Base-by-base conservation (phyloP, 2,888 invertebrate species). In the Conops quadrifasciatus region DNA sequence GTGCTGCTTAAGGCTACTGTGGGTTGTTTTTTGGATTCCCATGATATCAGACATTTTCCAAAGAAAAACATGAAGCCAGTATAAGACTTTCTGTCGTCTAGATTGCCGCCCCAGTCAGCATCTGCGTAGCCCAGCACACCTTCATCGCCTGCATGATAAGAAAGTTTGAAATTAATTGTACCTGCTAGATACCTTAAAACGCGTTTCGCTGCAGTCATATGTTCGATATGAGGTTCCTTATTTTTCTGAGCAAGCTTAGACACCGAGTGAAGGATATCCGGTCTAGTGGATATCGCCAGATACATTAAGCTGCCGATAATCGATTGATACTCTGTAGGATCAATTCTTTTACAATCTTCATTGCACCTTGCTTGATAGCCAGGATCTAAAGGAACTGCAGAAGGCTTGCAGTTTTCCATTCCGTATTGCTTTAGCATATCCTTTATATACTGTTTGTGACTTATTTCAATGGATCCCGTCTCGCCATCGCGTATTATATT, bases 381-480 rank as follows among this genome's bases (percentile, higher is more conserved):
- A 15, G 74, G 64, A 26, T 76, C 75, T 16, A 76, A 70, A n/a
- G 74, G 74, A n/a, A 73, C 76, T n/a, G 74, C 71, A 1, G 75
- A 74, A 16, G 74, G 56, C 16, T 73, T 53, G 19, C 76, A 76
- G 19, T 71, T 51, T 15, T 51, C 65, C 73, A 76, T 77, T 1
- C 72, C 63, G 30, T 74, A 74, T 64, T 75, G 64, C 13, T 73
- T 53, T 13, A 77, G 45, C n/a, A 77, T 28, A 30, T 73, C 66
- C 21, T 30, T 65, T 16, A 77, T 76, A 59, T 73, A 74, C 70
- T 73, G 64, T 11, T 67, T 64, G 69, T 76, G 76, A 66, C 66
- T 59, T 3, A 75, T 71, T 13, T 58, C 47, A 68, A 77, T 75
- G 15, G 69, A 19, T 24, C 77, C 75, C 9, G 63, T 70, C 11